Conservation (phyloP, 2,888 invertebrate species). For the Andrena dorsata region DNA sequence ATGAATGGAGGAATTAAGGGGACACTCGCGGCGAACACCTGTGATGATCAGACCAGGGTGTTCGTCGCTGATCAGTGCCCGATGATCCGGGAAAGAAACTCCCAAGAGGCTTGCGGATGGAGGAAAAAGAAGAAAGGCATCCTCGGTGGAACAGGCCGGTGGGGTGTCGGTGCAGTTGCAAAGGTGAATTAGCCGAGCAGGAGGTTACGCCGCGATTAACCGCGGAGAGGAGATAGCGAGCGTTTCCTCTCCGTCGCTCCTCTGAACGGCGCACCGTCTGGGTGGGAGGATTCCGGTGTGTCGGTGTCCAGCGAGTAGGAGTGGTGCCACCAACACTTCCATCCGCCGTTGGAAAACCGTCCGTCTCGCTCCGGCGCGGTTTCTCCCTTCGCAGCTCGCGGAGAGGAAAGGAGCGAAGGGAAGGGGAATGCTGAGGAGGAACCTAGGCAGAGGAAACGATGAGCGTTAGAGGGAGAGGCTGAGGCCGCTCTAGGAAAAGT, state of each 20-base stretch:
- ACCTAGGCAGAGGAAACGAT: conserved; percentile 54
- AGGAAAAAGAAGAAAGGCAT: conserved; percentile 7
- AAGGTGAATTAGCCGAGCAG: conserved; percentile 72
- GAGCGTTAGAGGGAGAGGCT: conserved; percentile 50
- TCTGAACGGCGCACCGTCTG: conserved; percentile 30
- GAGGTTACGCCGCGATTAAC: conserved; percentile 68
- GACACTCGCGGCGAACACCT: too few species aligned
- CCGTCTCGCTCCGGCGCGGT: conserved; percentile 17
- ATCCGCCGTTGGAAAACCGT: conserved; percentile 33
- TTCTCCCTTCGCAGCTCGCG: conserved; percentile 21
- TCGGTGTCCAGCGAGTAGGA: conserved; percentile 70
- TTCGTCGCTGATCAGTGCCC: background rate
- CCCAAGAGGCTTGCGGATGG: background rate
- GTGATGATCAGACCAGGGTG: background rate
- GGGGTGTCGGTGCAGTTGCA: conserved; percentile 72
- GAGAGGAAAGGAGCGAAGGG: conserved; percentile 22
- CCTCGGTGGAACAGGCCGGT: conserved; percentile 22
- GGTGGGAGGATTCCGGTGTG: conserved; percentile 74
- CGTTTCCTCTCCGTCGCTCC: conserved; percentile 28
- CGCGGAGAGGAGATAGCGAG: conserved; percentile 49
- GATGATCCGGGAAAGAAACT: background rate
- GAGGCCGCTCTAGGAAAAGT: conserved; percentile 11
- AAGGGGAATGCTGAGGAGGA: conserved; percentile 60
- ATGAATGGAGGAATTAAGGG: too few species aligned
- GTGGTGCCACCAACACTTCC: conserved; percentile 68